Evolutionary conservation across 2,113 vertebrate genomes (phyloP).

Genomic region (mouse (Mus musculus)): GRCm39 chr4:98809501-98810000

Average conservation of each 20-base stretch:
- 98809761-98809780: not conserved
- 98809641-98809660: not conserved
- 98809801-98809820: not conserved
- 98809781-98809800: not conserved
- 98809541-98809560: not conserved
- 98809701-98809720: not conserved
- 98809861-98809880: not conserved
- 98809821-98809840: not conserved
- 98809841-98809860: not conserved
- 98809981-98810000: not conserved
- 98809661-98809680: not conserved
- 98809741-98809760: not conserved
- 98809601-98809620: not conserved
- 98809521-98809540: not conserved
- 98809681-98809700: not conserved
- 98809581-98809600: not conserved
- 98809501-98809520: not conserved
- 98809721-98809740: not conserved
- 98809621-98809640: not conserved
- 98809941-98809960: not conserved
- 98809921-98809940: not conserved
- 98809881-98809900: not conserved
- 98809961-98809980: not conserved
- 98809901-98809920: not conserved
- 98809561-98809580: not conserved